Evolutionary conservation across 1,140 invertebrate genomes (phyloP).

Genomic region (Ips typographus): DNA sequence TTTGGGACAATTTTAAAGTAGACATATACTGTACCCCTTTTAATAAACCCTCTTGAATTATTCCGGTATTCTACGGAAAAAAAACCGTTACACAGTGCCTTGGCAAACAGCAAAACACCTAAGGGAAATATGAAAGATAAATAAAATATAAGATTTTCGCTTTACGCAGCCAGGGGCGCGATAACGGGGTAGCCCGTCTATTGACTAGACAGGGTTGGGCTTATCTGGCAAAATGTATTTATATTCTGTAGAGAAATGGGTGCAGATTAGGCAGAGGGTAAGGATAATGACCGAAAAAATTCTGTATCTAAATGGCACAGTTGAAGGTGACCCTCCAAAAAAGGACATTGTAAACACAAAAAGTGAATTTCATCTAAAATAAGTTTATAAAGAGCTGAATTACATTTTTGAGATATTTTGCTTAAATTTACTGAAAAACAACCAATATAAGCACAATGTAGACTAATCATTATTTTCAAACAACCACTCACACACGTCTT

Average conservation of each 20-base stretch:
- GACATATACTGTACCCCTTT: too few species aligned
- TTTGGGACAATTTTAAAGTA: too few species aligned
- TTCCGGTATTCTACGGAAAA: neutral
- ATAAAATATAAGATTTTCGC: constrained; percentile 34
- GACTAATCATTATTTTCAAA: too few species aligned
- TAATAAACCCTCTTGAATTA: too few species aligned
- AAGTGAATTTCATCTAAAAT: too few species aligned
- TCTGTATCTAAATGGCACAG: too few species aligned
- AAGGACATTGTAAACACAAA: too few species aligned
- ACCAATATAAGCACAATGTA: neutral
- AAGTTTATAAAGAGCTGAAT: neutral
- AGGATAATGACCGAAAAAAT: constrained; percentile 9
- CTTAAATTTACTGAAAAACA: neutral
- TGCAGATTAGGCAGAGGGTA: neutral
- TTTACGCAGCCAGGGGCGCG: constrained; percentile 11
- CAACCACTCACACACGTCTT: too few species aligned
- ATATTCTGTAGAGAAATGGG: constrained; percentile 3
- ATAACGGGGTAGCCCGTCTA: constrained; percentile 2
- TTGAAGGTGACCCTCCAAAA: too few species aligned
- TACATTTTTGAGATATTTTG: constrained; percentile 2
- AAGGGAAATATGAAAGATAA: constrained; percentile 34
- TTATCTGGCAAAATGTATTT: constrained; percentile 11
- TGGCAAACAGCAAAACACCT: constrained; percentile 33
- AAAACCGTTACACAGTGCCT: constrained; percentile 26
- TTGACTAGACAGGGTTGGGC: constrained; percentile 19